Evolutionary conservation across 2,113 vertebrate genomes (phyloP).

Genomic region (Apteryx mantelli): DNA sequence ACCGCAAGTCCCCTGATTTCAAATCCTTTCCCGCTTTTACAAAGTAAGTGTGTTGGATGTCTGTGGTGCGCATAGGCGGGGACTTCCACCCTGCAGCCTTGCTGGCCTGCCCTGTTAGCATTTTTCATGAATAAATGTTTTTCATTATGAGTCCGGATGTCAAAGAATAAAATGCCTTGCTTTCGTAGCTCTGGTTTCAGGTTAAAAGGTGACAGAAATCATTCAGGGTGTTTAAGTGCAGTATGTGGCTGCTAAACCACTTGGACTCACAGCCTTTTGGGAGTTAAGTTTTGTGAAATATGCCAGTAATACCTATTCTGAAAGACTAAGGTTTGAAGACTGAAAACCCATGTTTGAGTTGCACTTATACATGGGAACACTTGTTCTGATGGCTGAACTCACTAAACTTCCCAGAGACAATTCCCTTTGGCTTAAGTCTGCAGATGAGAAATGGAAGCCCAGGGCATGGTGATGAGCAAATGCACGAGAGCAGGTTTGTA

Average conservation of each 20-base stretch:
- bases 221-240: neutral
- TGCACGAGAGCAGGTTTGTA: neutral
- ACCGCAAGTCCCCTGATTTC: slow-evolving; percentile 88
- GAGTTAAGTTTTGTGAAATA: neutral
- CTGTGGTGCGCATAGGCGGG: neutral
- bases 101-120: neutral
- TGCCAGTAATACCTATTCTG: fast-evolving
- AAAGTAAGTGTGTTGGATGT: slow-evolving; percentile 81
- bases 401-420: neutral
- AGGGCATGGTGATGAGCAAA: neutral
- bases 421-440: neutral
- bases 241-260: neutral
- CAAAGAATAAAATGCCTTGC: neutral
- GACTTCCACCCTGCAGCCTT: neutral
- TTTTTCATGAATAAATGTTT: neutral
- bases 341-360: neutral
- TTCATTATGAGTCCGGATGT: neutral
- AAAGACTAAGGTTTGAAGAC: neutral
- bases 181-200: neutral
- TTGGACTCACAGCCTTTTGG: neutral
- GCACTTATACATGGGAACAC: neutral
- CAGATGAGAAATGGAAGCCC: neutral
- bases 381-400: neutral
- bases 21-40: slow-evolving; percentile 84
- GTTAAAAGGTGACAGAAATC: neutral